Conservation (phyloP, 2,113 vertebrate genomes). For the Sphaerodactylus townsendi region DNA sequence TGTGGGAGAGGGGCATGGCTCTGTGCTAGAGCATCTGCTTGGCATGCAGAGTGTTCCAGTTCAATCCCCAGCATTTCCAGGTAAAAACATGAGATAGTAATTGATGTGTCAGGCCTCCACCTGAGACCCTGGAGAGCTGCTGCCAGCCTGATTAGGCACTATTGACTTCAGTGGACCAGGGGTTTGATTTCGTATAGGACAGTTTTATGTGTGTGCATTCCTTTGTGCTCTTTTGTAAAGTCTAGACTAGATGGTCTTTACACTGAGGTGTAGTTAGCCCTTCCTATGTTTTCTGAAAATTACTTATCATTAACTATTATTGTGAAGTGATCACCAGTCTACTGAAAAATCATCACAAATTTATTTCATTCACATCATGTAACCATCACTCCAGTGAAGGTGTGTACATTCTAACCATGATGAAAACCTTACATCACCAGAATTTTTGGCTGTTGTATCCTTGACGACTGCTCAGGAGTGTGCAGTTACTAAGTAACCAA, state of each 20-base stretch:
- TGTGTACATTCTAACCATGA: neutral
- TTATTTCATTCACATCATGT: fast-evolving
- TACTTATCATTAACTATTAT: neutral
- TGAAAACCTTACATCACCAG: neutral
- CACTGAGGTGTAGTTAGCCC: neutral
- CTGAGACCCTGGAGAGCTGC: no score
- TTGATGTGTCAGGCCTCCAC: no score
- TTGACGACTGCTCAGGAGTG: neutral
- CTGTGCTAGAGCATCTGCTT: no score
- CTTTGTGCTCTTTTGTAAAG: neutral
- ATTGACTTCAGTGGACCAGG: no score
- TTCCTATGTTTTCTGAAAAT: fast-evolving
- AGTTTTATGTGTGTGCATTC: neutral
- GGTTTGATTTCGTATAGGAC: no score
- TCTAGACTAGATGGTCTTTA: fast-evolving
- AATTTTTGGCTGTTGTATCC: neutral
- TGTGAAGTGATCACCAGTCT: neutral
- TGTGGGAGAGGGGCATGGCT: no score
- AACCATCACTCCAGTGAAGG: neutral
- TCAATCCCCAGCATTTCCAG: no score
- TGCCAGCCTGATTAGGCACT: no score
- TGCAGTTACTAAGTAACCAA: neutral
- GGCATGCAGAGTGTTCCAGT: no score
- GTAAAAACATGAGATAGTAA: no score
- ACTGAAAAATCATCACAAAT: neutral